These are phyloP conservation scores for Ricordea florida DNA, from an alignment of 92 coral and sea anemone species.

Conservation along the genomic window DNA sequence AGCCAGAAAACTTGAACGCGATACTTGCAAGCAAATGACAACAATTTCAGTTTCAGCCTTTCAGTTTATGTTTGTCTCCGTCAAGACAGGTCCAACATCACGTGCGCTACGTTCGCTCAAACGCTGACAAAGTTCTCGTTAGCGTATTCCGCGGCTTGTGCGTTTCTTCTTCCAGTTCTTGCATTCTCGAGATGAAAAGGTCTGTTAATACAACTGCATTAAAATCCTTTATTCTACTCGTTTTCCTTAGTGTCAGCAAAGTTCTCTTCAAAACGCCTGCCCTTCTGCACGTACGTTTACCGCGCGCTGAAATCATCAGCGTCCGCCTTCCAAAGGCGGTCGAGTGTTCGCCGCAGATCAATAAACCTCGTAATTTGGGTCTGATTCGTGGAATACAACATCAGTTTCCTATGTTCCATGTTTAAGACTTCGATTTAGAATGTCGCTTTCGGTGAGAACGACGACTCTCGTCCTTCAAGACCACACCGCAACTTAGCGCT, in stretches of 20 bases:
- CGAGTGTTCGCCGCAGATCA: too few relatives aligned
- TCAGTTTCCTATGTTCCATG: neutral
- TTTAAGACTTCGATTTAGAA: slow-evolving; percentile 44
- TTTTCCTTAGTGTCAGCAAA: slow-evolving; percentile 39
- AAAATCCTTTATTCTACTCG: slow-evolving; percentile 18
- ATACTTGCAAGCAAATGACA: too few relatives aligned
- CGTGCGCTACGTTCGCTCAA: too few relatives aligned
- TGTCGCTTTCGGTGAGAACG: slow-evolving; percentile 65
- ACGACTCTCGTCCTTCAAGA: slow-evolving; percentile 55
- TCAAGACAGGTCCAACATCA: too few relatives aligned
- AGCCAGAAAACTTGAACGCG: too few relatives aligned
- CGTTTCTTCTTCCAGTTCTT: slow-evolving; percentile 11
- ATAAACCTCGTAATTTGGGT: neutral
- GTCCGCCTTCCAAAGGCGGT: too few relatives aligned
- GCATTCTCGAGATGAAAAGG: too few relatives aligned
- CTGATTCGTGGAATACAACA: neutral
- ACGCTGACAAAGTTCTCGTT: too few relatives aligned
- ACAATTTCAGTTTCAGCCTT: too few relatives aligned
- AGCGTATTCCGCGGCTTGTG: too few relatives aligned
- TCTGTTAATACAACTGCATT: too few relatives aligned
- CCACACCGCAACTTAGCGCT: slow-evolving; percentile 62
- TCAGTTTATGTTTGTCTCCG: too few relatives aligned
- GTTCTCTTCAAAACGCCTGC: slow-evolving; percentile 3
- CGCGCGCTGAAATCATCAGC: neutral
- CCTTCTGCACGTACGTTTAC: slow-evolving; percentile 1